These are phyloP conservation scores for Petaurus breviceps DNA, from an alignment of 2,113 vertebrate genomes.

Conservation along the genomic window DNA sequence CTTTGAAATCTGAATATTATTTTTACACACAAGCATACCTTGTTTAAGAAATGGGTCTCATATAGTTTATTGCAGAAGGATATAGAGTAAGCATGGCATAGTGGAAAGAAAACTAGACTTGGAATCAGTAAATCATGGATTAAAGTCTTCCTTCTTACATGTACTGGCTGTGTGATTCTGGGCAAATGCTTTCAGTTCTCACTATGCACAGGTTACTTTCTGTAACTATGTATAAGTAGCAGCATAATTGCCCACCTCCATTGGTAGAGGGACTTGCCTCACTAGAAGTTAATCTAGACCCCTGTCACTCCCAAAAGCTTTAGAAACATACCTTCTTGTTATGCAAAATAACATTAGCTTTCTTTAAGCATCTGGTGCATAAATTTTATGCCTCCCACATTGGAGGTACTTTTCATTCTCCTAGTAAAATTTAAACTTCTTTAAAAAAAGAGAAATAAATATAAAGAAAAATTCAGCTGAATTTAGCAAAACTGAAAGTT, in stretches of 20 bases:
- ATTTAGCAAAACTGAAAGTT: neutral
- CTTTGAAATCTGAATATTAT: constrained; percentile 8
- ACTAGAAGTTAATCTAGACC: neutral
- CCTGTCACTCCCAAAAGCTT: neutral
- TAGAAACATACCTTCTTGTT: neutral
- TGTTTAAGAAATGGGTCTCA: neutral
- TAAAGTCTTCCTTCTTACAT: neutral
- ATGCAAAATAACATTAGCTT: neutral
- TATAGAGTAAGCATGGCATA: neutral
- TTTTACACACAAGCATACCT: neutral
- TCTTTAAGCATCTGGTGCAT: neutral
- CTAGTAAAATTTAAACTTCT: neutral
- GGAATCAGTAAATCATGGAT: neutral
- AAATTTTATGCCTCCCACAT: neutral
- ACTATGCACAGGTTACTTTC: neutral
- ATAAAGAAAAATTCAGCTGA: neutral
- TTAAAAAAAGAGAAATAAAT: neutral
- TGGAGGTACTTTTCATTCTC: neutral
- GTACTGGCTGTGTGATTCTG: neutral
- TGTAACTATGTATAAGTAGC: neutral
- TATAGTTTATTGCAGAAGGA: neutral
- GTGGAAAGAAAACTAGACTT: neutral
- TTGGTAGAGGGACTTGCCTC: neutral
- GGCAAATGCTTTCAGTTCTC: neutral
- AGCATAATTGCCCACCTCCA: neutral